Conservation (phyloP, 2,797 vertebrate genomes). For the Columba guinea region DNA sequence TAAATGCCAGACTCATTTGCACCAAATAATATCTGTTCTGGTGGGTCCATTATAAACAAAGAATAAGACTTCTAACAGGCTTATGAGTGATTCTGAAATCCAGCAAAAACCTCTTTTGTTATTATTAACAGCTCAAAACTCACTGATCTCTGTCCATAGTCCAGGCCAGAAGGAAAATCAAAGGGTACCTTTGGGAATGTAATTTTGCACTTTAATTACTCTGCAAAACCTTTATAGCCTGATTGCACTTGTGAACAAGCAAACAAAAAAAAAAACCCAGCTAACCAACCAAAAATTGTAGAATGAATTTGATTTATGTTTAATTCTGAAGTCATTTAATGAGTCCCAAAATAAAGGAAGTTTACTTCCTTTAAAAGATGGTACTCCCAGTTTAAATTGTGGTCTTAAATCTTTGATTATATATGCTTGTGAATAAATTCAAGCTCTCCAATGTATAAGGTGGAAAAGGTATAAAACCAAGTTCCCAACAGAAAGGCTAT, state of each 20-base stretch:
- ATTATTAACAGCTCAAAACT: neutral
- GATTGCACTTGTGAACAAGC: neutral
- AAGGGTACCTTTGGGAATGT: neutral
- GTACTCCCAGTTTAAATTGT: neutral
- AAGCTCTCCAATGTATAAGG: neutral
- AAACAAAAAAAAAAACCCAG: neutral
- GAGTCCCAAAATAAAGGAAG: neutral
- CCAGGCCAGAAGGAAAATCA: neutral
- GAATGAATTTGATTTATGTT: neutral
- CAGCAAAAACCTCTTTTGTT: neutral
- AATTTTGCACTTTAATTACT: neutral
- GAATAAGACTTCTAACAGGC: neutral
- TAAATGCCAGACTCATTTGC: neutral
- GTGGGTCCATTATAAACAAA: neutral
- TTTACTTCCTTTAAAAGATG: neutral
- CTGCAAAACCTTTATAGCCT: neutral
- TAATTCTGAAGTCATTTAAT: neutral
- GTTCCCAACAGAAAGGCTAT: neutral
- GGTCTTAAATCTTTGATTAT: neutral
- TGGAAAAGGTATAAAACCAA: neutral
- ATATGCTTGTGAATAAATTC: neutral
- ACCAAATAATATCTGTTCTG: neutral
- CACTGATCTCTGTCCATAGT: neutral
- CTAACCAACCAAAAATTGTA: neutral
- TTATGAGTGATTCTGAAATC: neutral